Base-by-base conservation (phyloP, 2,797 vertebrate genomes). In the Tokudaia tokunoshimensis region DNA sequence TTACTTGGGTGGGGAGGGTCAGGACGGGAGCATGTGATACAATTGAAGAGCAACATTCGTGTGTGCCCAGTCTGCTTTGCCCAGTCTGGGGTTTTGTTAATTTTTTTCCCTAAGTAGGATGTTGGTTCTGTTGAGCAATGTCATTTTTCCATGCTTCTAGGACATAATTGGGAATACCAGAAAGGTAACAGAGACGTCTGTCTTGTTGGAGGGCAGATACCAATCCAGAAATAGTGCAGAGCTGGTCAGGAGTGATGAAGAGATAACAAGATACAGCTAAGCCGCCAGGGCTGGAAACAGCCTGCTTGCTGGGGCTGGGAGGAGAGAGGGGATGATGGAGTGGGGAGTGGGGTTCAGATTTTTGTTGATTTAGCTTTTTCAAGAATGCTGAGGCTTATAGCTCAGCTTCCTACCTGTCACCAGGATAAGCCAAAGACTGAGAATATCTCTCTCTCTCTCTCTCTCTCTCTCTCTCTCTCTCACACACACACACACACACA, bases 181-280 rank as follows among this genome's bases (percentile, higher is more conserved):
- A 63, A 97, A 92, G 70, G 79, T 96, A 94, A 96, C 44, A 14
- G 91, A 85, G 79, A 82, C 3, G 41, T 74, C 55, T 81, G 72
- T 31, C 50, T 80, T 91, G 86, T 89, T 70, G 65, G 90, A 90
- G 93, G 82, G 81, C 86, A 89, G 82, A 91, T 47, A 83, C 3
- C 59, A 52, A 83, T 83, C 79, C 82, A 95, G 95, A 98, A 95
- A 98, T 65, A 97, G 89, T 79, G 50, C 79, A 76, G 89, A 95
- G 83, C 57, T 1, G 0, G 44, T 91, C 44, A 75, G 84, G 82
- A 83, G 50, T 80, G 67, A 89, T 44, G 75, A 52, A 67, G 92
- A 90, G 94, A 93, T 63, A 91, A 88, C 34, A 72, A 86, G 50
- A 50, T 41, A 41, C 22, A 55, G 92, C 61, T 22, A 92, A 91